These are phyloP conservation scores for Ganaspis brasiliensis DNA, from an alignment of 2,888 invertebrate genomes.

Conservation along the genomic window DNA sequence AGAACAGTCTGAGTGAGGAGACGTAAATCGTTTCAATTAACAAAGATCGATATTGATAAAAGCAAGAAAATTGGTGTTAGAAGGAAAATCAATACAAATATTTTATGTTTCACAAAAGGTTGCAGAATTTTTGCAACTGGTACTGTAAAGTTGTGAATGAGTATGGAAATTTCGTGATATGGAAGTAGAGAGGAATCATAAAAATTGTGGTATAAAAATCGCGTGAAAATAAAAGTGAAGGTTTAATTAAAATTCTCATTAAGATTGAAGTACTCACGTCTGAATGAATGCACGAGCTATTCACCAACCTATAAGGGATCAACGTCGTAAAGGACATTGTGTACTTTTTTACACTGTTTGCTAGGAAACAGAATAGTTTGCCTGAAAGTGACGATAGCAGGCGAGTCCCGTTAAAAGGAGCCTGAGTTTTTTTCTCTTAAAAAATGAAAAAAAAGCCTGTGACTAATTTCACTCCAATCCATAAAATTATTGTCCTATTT, in stretches of 20 bases:
- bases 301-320: conserved; percentile 9
- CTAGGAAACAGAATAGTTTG: conserved; percentile 9
- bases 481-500: background rate
- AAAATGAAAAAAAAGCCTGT: background rate
- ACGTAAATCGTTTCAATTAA: no score
- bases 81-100: no score
- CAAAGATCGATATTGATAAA: no score
- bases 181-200: background rate
- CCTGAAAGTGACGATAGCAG: background rate
- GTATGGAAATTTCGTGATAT: conserved; percentile 10
- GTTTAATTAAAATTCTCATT: conserved; percentile 36
- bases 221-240: conserved; percentile 29
- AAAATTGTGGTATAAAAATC: conserved; percentile 17
- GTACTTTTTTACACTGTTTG: background rate
- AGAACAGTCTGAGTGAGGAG: no score
- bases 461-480: conserved; percentile 2
- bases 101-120: no score
- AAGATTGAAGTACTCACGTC: conserved; percentile 14
- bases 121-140: no score
- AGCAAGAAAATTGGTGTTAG: no score
- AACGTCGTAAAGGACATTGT: conserved; percentile 20
- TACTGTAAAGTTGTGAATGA: background rate
- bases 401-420: background rate
- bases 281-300: background rate
- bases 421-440: conserved; percentile 1